Base-by-base conservation (phyloP, 2,888 invertebrate species). In the Bunonema sp. region DNA sequence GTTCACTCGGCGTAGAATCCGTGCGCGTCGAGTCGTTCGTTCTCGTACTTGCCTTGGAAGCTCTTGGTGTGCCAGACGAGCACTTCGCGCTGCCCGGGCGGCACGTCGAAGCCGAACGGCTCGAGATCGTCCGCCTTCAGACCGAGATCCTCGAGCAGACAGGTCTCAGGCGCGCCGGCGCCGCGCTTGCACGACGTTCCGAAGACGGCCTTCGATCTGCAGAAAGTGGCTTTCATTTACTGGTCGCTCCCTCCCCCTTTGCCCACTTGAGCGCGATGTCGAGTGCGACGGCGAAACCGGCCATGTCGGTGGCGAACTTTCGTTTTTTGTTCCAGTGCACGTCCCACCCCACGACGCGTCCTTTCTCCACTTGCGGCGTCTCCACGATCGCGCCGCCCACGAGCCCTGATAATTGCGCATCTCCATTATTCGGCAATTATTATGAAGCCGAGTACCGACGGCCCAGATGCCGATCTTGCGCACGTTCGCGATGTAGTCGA, bases 291-390 rank as follows among this genome's bases (percentile, higher is more conserved):
- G 54, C 59, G 32, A 59, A 57, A 3, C 59, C 59, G 8, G 57
- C 57, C 59, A 59, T 59, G 31, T 59, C 59, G 7, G 51, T 48
- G 16, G 59, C 57, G 42, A 57, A 57, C 24, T 41, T 41, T 19
- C 59, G 43, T 18, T 46, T 44, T 12, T 50, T 44, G 24, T 48
- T 49, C 53, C 52, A 57, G 21, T 46, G 45, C 12, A 57, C 57
- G 21, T 56, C 41, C 45, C 52, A 59, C 3, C 46, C 50, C 15
- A 48, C 49, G 20, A 59, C 57, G 28, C 37, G 45, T 8, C 53
- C 54, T 18, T 56, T 41, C 12, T 41, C 41, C 10, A 59, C 59
- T 15, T 37, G 28, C 12, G 52, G 59, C 12, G 54, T 37, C 40
- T 59, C 59, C 3, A 59, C 48, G 1, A 46, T 37, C 2, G 50